phyloP scores from a whole-genome alignment of 2,113 vertebrate genomes.

The Clarias gariepinus region DNA sequence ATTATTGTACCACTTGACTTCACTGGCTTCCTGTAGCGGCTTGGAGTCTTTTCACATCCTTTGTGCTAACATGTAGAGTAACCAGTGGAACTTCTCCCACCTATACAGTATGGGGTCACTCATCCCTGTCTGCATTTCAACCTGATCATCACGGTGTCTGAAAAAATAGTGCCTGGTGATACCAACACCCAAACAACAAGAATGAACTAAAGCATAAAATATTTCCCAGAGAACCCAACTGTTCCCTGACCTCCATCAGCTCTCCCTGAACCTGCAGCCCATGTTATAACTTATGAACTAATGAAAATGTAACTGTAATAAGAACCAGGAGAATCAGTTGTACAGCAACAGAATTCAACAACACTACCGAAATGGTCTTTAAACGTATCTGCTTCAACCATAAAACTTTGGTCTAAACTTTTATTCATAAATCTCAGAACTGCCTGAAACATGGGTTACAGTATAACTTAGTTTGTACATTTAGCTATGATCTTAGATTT shows the following conservation, averaged over 20 bases:
- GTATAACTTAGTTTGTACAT: not conserved
- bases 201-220: not conserved
- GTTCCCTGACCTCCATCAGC: not conserved
- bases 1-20: not conserved
- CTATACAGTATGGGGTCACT: not conserved
- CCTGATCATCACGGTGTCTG: not conserved
- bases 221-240: not conserved
- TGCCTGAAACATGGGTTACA: slow-evolving; percentile 15
- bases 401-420: not conserved
- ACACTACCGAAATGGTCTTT: not conserved
- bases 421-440: not conserved
- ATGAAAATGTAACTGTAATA: not conserved
- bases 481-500: slow-evolving; percentile 17
- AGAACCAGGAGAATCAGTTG: not conserved
- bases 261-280: not conserved
- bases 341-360: not conserved
- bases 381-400: not conserved
- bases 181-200: not conserved
- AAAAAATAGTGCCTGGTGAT: not conserved
- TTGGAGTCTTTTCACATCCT: not conserved
- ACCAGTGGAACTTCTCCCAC: not conserved
- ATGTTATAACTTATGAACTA: not conserved
- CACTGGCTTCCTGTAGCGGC: not conserved
- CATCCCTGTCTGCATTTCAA: not conserved
- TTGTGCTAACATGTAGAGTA: not conserved